A percentile compares a stretch with the other conserved stretches of the same genome.
Conservation (phyloP, 2,797 vertebrate species). For the Poecile montanus region DNA sequence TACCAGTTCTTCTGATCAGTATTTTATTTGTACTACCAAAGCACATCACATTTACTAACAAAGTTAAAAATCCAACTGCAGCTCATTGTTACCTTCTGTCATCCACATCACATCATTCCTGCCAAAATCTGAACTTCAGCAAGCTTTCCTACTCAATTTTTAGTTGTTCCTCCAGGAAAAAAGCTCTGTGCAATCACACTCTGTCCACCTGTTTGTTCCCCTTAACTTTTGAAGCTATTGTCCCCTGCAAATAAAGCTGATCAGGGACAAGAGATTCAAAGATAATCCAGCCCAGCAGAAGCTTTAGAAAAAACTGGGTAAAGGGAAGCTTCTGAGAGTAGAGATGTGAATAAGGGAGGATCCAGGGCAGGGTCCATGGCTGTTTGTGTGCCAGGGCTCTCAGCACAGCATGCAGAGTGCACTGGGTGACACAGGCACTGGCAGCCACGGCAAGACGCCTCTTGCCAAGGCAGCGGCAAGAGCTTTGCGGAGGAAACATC, state of each 20-base stretch:
- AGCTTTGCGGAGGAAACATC: neutral
- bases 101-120: neutral
- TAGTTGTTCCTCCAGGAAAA: neutral
- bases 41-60: neutral
- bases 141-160: neutral
- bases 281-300: neutral
- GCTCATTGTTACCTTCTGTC: neutral
- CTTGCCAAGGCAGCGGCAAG: neutral
- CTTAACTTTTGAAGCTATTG: slow-evolving; percentile 17
- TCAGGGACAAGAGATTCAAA: slow-evolving; percentile 26
- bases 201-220: neutral
- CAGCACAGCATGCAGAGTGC: neutral
- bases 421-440: rapidly evolving
- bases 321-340: neutral
- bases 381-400: neutral
- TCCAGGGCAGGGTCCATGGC: neutral
- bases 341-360: neutral
- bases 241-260: neutral
- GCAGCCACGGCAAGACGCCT: neutral
- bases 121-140: neutral
- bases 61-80: neutral
- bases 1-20: neutral
- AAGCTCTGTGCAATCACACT: slow-evolving; percentile 41
- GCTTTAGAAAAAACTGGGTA: neutral
- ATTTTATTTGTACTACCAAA: neutral